Evolutionary conservation across 2,888 invertebrate species (phyloP), one percentile per base, ranked within the genome.

Genomic region (Cyclophora albipunctata): DNA sequence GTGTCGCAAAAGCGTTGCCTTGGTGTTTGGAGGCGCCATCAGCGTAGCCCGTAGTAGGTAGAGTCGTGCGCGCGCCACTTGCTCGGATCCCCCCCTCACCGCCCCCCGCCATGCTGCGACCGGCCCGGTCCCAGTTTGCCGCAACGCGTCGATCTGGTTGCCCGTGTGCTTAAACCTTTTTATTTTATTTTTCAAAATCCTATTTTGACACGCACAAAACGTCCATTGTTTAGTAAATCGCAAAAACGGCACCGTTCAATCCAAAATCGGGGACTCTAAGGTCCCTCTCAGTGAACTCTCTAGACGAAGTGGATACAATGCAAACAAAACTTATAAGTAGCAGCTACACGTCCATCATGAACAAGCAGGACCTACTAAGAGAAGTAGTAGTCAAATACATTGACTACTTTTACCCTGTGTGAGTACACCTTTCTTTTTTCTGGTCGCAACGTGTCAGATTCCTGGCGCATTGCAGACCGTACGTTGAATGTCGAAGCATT

Each of bases 331-430:
- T 85, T 67, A 90, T 91, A 85, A 90, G 89, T 80, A 88, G 90
- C 67, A 90, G 90, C 84, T 91, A 91, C 85, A 88, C 91, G 69
- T 90, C 91, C 79, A 91, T 90, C 78, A 91, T 91, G 86, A 90
- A 89, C 81, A 90, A 90, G 79, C 92, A 92, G 82, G 92, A 92
- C 84, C 90, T 92, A 64, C 90, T 92, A 60, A 86, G 92, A 69
- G 92, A 92, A 81, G 92, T 92, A 62, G 92, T 92, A 73, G 91
- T 91, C 83, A 92, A 92, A 79, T 92, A 92, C 82, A 91, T 92
- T 70, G 92, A 92, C 86, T 92, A 92, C 81, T 92, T 92, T 84
- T 90, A 92, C 73, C 92, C 92, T 67, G 90, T 91, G 92, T 92
- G 78, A 92, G 92, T 92, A 84, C 69, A 64, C 62, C 73, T 75